Evolutionary conservation across 2,797 vertebrate species (phyloP).

Genomic region (Hippopotamyrus pictus): DNA sequence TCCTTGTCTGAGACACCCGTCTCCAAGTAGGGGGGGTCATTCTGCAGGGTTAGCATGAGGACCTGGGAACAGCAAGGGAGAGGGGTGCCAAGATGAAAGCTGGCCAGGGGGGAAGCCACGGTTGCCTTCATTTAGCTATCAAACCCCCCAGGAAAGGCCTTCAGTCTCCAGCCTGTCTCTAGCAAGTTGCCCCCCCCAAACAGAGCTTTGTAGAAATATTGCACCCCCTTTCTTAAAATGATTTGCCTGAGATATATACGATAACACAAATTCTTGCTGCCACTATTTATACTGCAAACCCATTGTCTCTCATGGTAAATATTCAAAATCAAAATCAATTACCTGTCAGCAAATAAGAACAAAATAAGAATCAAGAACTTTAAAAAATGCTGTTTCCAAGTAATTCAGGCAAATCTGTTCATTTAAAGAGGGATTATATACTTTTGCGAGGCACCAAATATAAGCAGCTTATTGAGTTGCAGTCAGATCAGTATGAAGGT

Average conservation of each 20-base stretch:
- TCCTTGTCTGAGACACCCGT: conserved; percentile 96
- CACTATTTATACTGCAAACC: background rate
- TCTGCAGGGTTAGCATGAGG: conserved; percentile 91
- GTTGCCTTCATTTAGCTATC: background rate
- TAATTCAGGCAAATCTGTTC: background rate
- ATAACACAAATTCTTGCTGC: background rate
- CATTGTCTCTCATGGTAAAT: background rate
- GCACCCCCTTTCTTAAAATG: background rate
- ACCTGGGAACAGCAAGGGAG: conserved; percentile 59
- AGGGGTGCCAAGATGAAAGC: background rate
- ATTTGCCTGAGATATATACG: background rate
- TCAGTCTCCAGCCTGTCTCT: background rate
- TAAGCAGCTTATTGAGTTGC: background rate
- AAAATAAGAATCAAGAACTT: background rate
- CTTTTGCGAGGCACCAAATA: background rate
- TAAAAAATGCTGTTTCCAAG: background rate
- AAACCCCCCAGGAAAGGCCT: background rate
- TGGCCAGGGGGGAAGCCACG: background rate
- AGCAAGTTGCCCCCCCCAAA: background rate
- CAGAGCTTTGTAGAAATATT: background rate
- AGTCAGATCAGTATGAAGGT: background rate
- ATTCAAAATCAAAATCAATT: background rate
- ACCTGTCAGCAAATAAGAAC: background rate
- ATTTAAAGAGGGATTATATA: background rate
- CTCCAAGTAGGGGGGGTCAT: conserved; percentile 89